Percentiles rank a stretch among this genome's conserved stretches.
Evolutionary conservation across 1,140 invertebrate species (phyloP).

Genomic region (Lysiphlebus fabarum): DNA sequence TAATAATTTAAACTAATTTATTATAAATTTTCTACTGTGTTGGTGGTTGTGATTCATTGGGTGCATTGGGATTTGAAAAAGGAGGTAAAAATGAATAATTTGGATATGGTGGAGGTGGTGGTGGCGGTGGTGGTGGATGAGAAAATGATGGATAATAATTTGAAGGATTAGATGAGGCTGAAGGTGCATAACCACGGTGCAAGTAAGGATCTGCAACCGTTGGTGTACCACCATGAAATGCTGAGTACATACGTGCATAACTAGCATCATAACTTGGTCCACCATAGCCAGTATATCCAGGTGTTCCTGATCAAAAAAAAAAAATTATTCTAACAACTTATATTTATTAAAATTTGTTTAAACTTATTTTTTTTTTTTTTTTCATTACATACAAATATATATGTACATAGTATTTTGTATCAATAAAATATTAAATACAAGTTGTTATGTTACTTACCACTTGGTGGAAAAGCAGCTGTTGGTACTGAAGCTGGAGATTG

Average conservation of each 20-base stretch:
- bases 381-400: too few relatives aligned
- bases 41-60: constrained; percentile 49
- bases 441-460: constrained; percentile 35
- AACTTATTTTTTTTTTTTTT: too few relatives aligned
- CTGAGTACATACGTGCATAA: constrained; percentile 54
- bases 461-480: constrained; percentile 48
- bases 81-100: constrained; percentile 52
- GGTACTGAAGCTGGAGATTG: constrained; percentile 43
- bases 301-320: constrained; percentile 31
- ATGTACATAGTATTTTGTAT: too few relatives aligned
- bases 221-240: constrained; percentile 52
- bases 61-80: constrained; percentile 49
- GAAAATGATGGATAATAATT: constrained; percentile 53
- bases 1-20: constrained; percentile 6
- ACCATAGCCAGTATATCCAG: constrained; percentile 46
- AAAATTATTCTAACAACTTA: too few relatives aligned
- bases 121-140: constrained; percentile 49
- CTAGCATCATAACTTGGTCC: constrained; percentile 50
- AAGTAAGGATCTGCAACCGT: constrained; percentile 49
- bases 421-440: too few relatives aligned
- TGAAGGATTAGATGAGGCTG: constrained; percentile 44
- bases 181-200: constrained; percentile 45
- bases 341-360: too few relatives aligned
- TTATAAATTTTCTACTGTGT: constrained; percentile 38
- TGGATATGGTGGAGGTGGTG: constrained; percentile 52